Evolutionary conservation across 2,113 vertebrate genomes (phyloP).

Genomic region (Irena cyanogastra): DNA sequence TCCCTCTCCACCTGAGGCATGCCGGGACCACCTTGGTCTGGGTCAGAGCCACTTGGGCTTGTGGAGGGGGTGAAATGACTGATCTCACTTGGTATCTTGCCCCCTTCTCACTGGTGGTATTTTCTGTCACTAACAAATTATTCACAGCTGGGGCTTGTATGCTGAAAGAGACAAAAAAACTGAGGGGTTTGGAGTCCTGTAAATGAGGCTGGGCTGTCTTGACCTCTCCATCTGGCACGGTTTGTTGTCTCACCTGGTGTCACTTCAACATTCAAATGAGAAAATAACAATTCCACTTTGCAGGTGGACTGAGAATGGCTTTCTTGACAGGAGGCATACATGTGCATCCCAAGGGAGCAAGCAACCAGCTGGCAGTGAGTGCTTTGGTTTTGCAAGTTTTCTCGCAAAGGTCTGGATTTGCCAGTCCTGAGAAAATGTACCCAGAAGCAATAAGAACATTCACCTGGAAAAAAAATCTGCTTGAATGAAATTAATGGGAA

Average conservation of each 20-base stretch:
- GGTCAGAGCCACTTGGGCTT: background rate
- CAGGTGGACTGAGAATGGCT: background rate
- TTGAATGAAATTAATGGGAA: background rate
- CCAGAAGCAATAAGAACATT: background rate
- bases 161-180: background rate
- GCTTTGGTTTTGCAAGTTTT: background rate
- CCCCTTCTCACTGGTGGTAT: background rate
- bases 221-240: background rate
- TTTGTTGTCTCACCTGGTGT: background rate
- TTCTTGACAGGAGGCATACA: background rate
- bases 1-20: background rate
- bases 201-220: background rate
- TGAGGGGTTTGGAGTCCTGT: background rate
- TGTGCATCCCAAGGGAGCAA: background rate
- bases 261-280: background rate
- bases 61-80: background rate
- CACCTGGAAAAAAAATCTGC: background rate
- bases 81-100: background rate
- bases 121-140: background rate
- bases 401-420: background rate
- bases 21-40: background rate
- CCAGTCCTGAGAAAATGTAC: background rate
- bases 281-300: background rate
- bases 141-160: accelerated
- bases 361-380: background rate